Percentiles rank a stretch among this genome's conserved stretches.
These are phyloP conservation scores for Thera britannica DNA, from an alignment of 2,888 invertebrate genomes.

Conservation along the genomic window DNA sequence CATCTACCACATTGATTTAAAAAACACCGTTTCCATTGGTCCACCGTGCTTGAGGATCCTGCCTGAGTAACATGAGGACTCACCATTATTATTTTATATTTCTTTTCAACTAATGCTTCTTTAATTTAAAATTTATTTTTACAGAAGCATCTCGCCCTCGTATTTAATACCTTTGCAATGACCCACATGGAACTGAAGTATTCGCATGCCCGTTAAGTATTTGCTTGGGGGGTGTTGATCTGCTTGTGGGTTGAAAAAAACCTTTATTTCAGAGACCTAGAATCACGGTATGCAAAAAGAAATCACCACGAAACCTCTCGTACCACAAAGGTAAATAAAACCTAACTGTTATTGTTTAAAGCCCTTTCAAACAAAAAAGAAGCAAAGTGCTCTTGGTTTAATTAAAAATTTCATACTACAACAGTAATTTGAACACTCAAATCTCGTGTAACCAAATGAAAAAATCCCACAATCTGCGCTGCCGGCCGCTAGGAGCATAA, in stretches of 20 bases:
- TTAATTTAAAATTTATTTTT: too few relatives aligned
- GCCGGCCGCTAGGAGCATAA: constrained; percentile 26
- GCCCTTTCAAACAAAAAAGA: constrained; percentile 22
- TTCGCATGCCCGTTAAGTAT: too few relatives aligned
- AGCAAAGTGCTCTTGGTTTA: constrained; percentile 27
- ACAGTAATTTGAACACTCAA: constrained; percentile 36
- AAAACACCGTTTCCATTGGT: too few relatives aligned
- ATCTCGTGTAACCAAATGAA: constrained; percentile 43
- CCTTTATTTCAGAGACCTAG: not conserved
- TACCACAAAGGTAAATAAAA: constrained; percentile 11
- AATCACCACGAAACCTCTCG: constrained; percentile 2
- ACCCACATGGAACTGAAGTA: too few relatives aligned
- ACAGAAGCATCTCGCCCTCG: too few relatives aligned
- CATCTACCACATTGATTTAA: constrained; percentile 1
- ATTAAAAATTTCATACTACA: constrained; percentile 28
- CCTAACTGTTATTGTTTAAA: constrained; percentile 17
- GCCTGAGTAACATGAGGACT: too few relatives aligned
- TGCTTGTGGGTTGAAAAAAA: too few relatives aligned
- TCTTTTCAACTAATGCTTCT: too few relatives aligned
- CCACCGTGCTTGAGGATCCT: too few relatives aligned
- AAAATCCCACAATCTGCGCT: constrained; percentile 38
- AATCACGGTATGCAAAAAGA: not conserved
- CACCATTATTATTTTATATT: too few relatives aligned
- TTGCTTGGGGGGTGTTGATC: too few relatives aligned
- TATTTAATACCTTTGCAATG: too few relatives aligned